These are phyloP conservation scores for Bursaphelenchus mucronatus DNA, from an alignment of 1,140 invertebrate genomes.

Conservation along the genomic window DNA sequence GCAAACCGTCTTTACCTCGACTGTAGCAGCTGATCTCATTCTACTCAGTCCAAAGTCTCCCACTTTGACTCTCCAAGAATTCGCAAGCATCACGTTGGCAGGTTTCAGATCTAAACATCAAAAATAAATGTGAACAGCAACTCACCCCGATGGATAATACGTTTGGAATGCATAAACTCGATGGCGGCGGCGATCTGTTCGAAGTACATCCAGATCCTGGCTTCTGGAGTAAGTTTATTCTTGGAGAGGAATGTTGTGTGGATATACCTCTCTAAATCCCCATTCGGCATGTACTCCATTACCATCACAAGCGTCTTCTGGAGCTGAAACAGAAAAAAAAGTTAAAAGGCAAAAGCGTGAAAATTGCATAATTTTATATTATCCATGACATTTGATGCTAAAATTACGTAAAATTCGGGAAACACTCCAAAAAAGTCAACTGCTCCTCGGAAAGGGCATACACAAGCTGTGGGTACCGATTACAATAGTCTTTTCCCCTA, in stretches of 20 bases:
- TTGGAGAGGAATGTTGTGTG: no score
- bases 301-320: no score
- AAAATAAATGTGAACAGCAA: conserved; percentile 6
- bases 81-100: conserved; percentile 28
- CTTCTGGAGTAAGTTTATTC: conserved; percentile 10
- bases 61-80: conserved; percentile 22
- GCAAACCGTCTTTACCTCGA: conserved; percentile 29
- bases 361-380: no score
- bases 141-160: conserved; percentile 28
- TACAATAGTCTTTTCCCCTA: no score
- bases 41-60: conserved; percentile 35
- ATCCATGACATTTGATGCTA: no score
- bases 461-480: no score
- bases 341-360: no score
- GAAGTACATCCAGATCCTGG: conserved; percentile 36
- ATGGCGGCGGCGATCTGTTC: conserved; percentile 34
- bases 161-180: conserved; percentile 29
- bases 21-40: neutral
- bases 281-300: no score
- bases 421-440: neutral
- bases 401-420: no score
- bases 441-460: no score
- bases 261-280: no score
- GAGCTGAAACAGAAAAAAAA: no score
- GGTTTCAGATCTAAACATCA: conserved; percentile 28